Evolutionary conservation across 2,797 vertebrate genomes (phyloP), one percentile per base, ranked within the genome.

Genomic region (Coregonus sp.): DNA sequence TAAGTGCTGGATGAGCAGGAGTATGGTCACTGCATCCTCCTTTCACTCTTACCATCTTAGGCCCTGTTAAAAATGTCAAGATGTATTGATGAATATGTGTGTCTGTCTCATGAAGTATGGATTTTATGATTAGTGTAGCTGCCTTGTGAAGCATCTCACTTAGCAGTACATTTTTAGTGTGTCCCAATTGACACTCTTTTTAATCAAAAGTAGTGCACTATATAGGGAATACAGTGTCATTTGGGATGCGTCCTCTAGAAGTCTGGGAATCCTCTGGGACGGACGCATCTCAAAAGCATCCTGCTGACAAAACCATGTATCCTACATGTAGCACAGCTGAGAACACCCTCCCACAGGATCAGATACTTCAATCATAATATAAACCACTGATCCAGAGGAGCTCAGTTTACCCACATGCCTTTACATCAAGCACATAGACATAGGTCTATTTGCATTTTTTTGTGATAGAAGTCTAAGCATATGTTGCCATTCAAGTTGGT

Each of bases 91-190:
- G 76, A 82, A 66, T 63, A 63, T 76, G 74, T 73, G 56, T 70
- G 77, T 66, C 74, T 67, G 77, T 66, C 75, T 88, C 75, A 80
- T 76, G 76, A 85, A 81, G 70, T 79, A 88, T 85, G 72, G 84
- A 89, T 84, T 85, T 86, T 85, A 81, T 77, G 75, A 88, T 85
- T 81, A 47, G 54, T 86, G 85, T 86, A 82, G 75, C 77, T 63
- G 68, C 75, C 40, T 73, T 73, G 74, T 82, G 72, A 81, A 85
- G 76, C 68, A 67, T 75, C 70, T 81, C 69, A 47, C 82, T 81
- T 79, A 80, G 74, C 73, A 75, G 31, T 15, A 4, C 29, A 29
- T 35, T 7, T 35, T 66, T 2, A 25, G 37, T 75, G 70, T 11
- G 1, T 50, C 78, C 70, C 80, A 25, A 63, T 11, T 63, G 59